Evolutionary conservation across 2,797 vertebrate species (phyloP).

Genomic region (Tiaroga cobitis): DNA sequence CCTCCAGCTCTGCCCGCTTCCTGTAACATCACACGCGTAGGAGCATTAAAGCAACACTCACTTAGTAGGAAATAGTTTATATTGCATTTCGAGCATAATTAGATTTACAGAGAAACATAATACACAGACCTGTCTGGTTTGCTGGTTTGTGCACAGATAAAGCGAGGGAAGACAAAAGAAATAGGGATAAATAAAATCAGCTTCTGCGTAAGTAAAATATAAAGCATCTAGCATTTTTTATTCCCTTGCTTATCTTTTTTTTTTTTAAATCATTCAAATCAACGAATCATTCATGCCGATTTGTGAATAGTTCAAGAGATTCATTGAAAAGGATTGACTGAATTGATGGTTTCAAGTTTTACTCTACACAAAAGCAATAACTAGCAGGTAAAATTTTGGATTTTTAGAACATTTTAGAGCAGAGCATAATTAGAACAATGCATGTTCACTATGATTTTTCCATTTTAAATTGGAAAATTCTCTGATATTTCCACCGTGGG

Average conservation of each 20-base stretch:
- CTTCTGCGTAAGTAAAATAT: conserved; percentile 52
- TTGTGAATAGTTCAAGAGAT: neutral
- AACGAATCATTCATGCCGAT: neutral
- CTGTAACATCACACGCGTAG: conserved; percentile 70
- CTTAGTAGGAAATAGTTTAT: conserved; percentile 46
- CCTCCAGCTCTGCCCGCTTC: conserved; percentile 95
- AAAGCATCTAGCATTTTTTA: neutral
- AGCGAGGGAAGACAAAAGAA: conserved; percentile 73
- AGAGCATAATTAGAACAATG: neutral
- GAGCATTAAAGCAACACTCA: conserved; percentile 42
- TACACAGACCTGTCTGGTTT: conserved; percentile 97
- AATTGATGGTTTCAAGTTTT: neutral
- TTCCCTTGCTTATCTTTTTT: neutral
- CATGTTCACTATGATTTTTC: neutral
- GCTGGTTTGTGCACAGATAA: conserved; percentile 85
- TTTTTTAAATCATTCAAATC: neutral
- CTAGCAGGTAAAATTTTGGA: neutral
- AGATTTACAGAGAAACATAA: conserved; percentile 34
- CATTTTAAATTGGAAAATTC: neutral
- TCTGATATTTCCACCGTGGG: neutral
- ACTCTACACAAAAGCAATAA: neutral
- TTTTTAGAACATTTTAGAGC: neutral
- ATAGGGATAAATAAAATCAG: conserved; percentile 71
- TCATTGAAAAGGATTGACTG: neutral
- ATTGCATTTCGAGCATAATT: conserved; percentile 43